Evolutionary conservation across 2,797 vertebrate genomes (phyloP), one percentile per base, ranked within the genome.

Genomic region (Selene dorsalis): DNA sequence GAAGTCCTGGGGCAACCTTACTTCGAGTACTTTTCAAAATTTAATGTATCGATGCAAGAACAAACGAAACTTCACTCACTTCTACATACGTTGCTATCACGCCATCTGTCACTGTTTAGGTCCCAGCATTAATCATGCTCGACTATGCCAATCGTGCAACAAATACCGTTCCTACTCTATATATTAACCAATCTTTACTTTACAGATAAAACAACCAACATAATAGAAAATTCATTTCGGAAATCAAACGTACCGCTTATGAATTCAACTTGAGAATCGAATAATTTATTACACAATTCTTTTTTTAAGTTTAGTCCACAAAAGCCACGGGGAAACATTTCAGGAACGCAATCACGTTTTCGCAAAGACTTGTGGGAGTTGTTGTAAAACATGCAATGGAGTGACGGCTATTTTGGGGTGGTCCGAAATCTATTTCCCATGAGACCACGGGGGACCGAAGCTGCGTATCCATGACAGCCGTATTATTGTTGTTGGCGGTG

Each of bases 391-490:
- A 3, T 2, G 0, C 2, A 0, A 3, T 4, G 0, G 0, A 0
- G 1, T 13, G 2, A 17, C 1, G 0, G 10, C 18, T 6, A 17
- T n/a, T 47, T 7, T 8, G 6, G 0, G 28, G 2, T 3, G 0
- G 1, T 32, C 22, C 0, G 38, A 88, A 94, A 88, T 94, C 73
- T 11, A 90, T 89, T 92, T 93, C 93, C 94, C 93, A 41, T 52
- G 71, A 92, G 68, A 6, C 89, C 14, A 20, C 76, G 80, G 72
- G 84, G n/a, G 3, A 1, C 61, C 70, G 56, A 80, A 53, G 52
- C 78, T 75, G 75, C 77, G 94, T 95, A 88, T 94, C 94, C 94
- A 95, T 95, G 95, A 93, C 94, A 95, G 85, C 94, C 81, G 83
- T 82, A 79, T 90, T 88, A 84, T 91, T 94, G 93, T 93, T 91